Percentiles rank a stretch among this genome's conserved stretches.
Evolutionary conservation across 2,113 vertebrate genomes (phyloP).

Genomic region (Ameiurus melas): DNA sequence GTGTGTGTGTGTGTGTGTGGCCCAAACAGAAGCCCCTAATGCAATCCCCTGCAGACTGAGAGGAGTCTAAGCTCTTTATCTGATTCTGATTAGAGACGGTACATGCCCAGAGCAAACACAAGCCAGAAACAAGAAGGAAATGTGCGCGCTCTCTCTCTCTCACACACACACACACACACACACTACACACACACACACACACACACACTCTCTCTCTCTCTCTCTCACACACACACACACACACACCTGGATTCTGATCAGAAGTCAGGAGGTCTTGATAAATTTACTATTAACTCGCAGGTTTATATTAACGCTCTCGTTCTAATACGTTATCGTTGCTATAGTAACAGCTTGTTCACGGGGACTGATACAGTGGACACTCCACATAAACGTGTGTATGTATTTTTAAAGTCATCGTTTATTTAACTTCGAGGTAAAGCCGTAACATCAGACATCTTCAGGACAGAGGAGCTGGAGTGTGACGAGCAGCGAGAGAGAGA

Average conservation of each 20-base stretch:
- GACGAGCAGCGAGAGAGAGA: no score
- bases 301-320: background rate
- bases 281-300: background rate
- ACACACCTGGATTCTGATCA: background rate
- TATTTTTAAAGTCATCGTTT: no score
- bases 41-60: conserved; percentile 7
- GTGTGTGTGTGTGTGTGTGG: conserved; percentile 11
- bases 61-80: conserved; percentile 26
- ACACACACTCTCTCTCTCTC: no score
- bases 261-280: no score
- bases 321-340: background rate
- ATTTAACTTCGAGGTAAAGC: background rate
- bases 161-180: background rate
- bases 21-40: conserved; percentile 13
- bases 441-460: no score
- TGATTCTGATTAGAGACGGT: conserved; percentile 21
- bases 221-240: background rate
- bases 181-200: background rate
- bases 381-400: no score
- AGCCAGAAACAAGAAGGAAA: background rate
- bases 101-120: conserved; percentile 21
- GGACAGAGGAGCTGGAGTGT: no score
- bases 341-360: background rate
- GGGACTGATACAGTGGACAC: no score
- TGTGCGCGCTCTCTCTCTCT: background rate